A percentile compares a stretch with the other conserved stretches of the same genome.
These are phyloP conservation scores for Karalla daura DNA, from an alignment of 2,797 vertebrate species.

Conservation along the genomic window DNA sequence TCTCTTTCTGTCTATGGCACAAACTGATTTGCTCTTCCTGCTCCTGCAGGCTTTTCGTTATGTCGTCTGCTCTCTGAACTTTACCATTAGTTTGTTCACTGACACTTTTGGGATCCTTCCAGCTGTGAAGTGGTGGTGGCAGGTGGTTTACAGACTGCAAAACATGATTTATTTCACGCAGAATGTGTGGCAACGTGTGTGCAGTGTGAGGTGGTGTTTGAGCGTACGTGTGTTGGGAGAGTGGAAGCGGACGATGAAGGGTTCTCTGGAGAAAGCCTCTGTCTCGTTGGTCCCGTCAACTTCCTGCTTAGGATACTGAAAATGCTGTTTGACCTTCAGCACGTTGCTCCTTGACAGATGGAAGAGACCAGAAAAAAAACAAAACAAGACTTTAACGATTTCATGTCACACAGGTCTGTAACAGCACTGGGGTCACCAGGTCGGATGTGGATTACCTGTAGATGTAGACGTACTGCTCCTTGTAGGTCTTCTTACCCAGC, in stretches of 20 bases:
- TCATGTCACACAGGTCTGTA: neutral
- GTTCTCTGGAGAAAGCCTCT: slow-evolving; percentile 82
- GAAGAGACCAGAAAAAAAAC: too few species aligned
- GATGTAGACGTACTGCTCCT: slow-evolving; percentile 89
- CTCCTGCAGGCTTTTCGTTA: neutral
- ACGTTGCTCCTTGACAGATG: slow-evolving; percentile 80
- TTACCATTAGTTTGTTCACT: neutral
- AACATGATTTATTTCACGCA: neutral
- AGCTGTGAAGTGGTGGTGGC: too few species aligned
- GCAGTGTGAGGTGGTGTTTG: neutral
- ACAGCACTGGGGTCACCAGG: accelerated
- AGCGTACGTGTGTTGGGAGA: slow-evolving; percentile 83
- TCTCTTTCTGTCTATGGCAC: too few species aligned
- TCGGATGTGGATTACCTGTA: slow-evolving; percentile 80
- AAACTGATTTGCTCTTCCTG: neutral
- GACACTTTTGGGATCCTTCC: neutral
- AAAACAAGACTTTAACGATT: too few species aligned
- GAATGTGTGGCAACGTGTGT: neutral
- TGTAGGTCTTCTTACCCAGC: slow-evolving; percentile 85
- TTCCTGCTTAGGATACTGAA: slow-evolving; percentile 75
- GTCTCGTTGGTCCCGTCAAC: slow-evolving; percentile 62
- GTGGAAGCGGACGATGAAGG: slow-evolving; percentile 83
- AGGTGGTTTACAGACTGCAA: too few species aligned
- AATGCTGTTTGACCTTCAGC: slow-evolving; percentile 82
- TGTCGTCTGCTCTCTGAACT: too few species aligned